Evolutionary conservation across 2,113 vertebrate species (phyloP), one percentile per base, ranked within the genome.

Genomic region (Boleophthalmus pectinirostris): DNA sequence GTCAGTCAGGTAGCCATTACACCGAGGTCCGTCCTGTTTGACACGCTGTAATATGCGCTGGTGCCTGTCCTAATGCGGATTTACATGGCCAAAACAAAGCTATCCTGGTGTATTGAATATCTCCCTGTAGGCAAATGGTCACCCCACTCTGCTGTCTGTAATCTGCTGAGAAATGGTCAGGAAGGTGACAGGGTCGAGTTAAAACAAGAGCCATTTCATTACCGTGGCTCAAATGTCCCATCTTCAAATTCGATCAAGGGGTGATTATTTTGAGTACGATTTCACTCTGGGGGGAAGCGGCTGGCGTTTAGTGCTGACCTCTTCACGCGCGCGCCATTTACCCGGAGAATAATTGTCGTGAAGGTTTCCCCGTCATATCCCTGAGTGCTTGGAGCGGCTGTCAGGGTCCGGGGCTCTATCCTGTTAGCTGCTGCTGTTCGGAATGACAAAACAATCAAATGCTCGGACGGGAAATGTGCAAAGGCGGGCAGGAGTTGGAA

Each of bases 151-250:
- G 68, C 73, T 75, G 74, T 70, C 86, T 79, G 73, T 92, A 92
- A 93, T 91, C 89, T 81, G 85, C 84, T 92, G 81, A 88, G 85
- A 81, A 87, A 88, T 71, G 16, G 7, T 24, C 68, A 20, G 35
- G 56, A 79, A 77, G 86, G 87, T 86, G 82, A 88, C 74, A 68
- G 80, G 84, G 85, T 87, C 74, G 66, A 88, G 90, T 84, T 88
- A 88, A 85, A 66, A 91, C 88, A 89, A 88, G 85, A 88, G 88
- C 89, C 89, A 90, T 90, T 90, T 93, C 92, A 93, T 93, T 91
- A 92, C 71, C 56, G 78, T 72, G 81, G 85, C 84, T 88, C 84
- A 88, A 88, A 89, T 80, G 86, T 86, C 87, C 78, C 80, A 71
- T 71, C 72, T 76, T 87, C 66, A 88, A 91, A 91, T 93, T 92